Conservation (phyloP, 2,113 vertebrate species). For the Anseranas semipalmata region DNA sequence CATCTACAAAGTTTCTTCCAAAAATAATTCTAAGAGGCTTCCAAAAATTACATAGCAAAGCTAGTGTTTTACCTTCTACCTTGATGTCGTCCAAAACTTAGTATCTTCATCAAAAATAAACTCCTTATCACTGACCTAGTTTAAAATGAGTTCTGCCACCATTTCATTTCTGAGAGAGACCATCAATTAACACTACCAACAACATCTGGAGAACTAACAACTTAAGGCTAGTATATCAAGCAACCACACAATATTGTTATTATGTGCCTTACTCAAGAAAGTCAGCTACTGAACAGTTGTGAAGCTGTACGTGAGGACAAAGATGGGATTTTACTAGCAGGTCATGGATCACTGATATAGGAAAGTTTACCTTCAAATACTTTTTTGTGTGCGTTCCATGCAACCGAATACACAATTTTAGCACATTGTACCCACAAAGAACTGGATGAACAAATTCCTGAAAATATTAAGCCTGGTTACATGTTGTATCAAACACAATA, state of each 20-base stretch:
- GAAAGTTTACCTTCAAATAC: neutral
- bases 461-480: neutral
- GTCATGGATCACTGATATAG: neutral
- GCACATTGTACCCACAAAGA: neutral
- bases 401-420: neutral
- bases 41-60: neutral
- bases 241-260: neutral
- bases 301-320: constrained; percentile 3
- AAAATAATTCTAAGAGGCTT: neutral
- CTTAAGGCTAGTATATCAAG: neutral
- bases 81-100: neutral
- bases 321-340: constrained; percentile 44
- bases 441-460: neutral
- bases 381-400: neutral
- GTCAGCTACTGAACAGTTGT: neutral
- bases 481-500: neutral
- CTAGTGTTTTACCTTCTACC: neutral
- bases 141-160: neutral
- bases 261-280: neutral
- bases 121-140: neutral
- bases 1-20: neutral
- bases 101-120: neutral
- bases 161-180: neutral
- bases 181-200: neutral
- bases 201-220: neutral